phyloP scores from a whole-genome alignment of 2,888 invertebrate genomes.

The Drosophila nigricruria region DNA sequence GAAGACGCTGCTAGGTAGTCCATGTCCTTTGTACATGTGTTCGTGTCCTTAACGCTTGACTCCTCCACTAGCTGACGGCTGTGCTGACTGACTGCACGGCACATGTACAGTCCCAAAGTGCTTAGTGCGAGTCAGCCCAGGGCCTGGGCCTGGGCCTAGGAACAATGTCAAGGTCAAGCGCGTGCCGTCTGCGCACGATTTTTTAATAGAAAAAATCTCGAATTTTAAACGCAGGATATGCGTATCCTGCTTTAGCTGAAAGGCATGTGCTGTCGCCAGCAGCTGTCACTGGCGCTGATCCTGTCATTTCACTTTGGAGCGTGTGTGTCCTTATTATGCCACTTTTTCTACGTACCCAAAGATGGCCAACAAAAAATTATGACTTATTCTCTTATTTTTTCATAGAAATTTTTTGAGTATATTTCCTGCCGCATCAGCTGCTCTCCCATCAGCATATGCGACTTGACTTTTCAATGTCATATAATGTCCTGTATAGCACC shows the following conservation, averaged over 20 bases:
- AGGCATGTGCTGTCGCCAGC: constrained; percentile 63
- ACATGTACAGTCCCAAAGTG: constrained; percentile 31
- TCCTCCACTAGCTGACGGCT: constrained; percentile 53
- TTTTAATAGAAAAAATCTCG: constrained; percentile 78
- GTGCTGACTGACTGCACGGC: constrained; percentile 5
- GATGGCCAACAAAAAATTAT: constrained; percentile 50
- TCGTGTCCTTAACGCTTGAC: constrained; percentile 39
- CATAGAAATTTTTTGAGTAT: constrained; percentile 41
- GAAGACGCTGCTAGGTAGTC: constrained; percentile 44
- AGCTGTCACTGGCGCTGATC: constrained; percentile 71
- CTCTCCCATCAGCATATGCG: constrained; percentile 57
- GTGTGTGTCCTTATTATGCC: constrained; percentile 62
- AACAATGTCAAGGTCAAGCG: constrained; percentile 75
- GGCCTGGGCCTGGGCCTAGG: constrained; percentile 48
- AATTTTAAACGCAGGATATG: constrained; percentile 71
- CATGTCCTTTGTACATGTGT: constrained; percentile 22
- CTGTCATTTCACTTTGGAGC: constrained; percentile 72
- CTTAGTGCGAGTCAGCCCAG: constrained; percentile 14
- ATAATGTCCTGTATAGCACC: constrained; percentile 50
- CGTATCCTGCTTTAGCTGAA: constrained; percentile 73
- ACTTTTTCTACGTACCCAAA: constrained; percentile 33
- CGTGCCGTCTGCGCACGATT: constrained; percentile 61
- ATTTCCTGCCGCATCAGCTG: constrained; percentile 48
- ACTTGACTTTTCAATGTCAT: constrained; percentile 25
- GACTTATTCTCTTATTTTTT: constrained; percentile 44